A percentile compares a stretch with the other conserved stretches of the same genome.
Conservation (phyloP, 2,888 invertebrate species). For the Linnaemya tessellans region DNA sequence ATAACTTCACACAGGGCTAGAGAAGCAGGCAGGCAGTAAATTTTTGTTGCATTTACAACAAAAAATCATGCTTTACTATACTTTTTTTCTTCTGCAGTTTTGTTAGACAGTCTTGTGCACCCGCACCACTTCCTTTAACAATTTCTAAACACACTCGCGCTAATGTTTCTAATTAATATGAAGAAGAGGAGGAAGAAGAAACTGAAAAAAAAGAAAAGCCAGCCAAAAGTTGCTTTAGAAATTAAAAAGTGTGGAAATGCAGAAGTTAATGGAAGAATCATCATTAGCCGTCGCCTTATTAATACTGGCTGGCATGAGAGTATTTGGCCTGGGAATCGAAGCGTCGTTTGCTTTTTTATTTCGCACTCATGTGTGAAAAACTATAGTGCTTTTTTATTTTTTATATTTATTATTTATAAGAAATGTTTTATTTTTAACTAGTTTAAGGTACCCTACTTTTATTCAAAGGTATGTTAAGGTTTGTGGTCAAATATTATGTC, state of each 20-base stretch:
- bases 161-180: constrained; percentile 69
- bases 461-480: not conserved
- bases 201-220: not conserved
- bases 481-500: too few relatives aligned
- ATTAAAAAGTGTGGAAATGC: constrained; percentile 35
- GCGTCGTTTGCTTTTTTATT: constrained; percentile 52
- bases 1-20: constrained; percentile 17
- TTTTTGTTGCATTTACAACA: constrained; percentile 12
- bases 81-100: not conserved
- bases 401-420: not conserved
- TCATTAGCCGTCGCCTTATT: constrained; percentile 31
- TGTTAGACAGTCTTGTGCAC: constrained; percentile 32
- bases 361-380: constrained; percentile 66
- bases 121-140: constrained; percentile 65
- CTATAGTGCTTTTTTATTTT: constrained; percentile 21
- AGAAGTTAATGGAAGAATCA: constrained; percentile 27
- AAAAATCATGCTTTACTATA: constrained; percentile 12
- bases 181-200: not conserved
- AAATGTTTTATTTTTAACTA: constrained; percentile 43
- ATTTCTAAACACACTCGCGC: constrained; percentile 58
- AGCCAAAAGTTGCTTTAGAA: constrained; percentile 21
- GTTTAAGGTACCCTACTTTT: not conserved
- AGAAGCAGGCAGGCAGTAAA: constrained; percentile 4
- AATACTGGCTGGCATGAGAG: constrained; percentile 1
- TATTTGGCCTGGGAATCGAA: constrained; percentile 25